Percentiles rank a stretch among this genome's conserved stretches.
phyloP scores from a whole-genome alignment of 2,113 vertebrate species.

The Podarcis cretensis region DNA sequence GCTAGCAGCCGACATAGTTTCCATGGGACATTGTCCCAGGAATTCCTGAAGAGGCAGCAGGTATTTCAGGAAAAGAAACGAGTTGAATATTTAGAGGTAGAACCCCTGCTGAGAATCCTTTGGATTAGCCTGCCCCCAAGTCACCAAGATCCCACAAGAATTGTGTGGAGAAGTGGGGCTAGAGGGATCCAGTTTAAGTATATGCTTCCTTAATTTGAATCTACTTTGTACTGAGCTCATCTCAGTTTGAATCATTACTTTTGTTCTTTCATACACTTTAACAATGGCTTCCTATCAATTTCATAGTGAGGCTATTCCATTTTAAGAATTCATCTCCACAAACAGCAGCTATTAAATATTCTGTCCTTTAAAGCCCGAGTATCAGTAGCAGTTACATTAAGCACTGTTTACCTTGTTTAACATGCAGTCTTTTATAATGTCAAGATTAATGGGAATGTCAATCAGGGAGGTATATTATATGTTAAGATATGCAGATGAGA shows the following conservation, averaged over 20 bases:
- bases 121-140: too few relatives aligned
- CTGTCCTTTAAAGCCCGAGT: constrained; percentile 29
- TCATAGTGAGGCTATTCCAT: neutral
- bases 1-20: too few relatives aligned
- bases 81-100: neutral
- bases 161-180: too few relatives aligned
- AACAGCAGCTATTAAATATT: constrained; percentile 30
- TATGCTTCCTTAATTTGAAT: neutral
- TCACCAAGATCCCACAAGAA: too few relatives aligned
- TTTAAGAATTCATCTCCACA: constrained; percentile 43
- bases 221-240: neutral
- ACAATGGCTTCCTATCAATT: neutral
- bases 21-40: too few relatives aligned
- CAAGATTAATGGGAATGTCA: constrained; percentile 64
- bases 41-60: too few relatives aligned
- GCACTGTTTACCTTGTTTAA: constrained; percentile 55
- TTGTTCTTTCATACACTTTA: neutral
- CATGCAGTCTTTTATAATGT: constrained; percentile 61
- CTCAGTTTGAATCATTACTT: neutral
- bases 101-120: too few relatives aligned
- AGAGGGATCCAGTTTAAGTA: neutral
- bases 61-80: too few relatives aligned
- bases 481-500: constrained; percentile 57
- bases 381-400: constrained; percentile 61
- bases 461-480: constrained; percentile 41